These are phyloP conservation scores for Gallinago paraguaiae DNA, from an alignment of 2,113 vertebrate species.

Conservation along the genomic window DNA sequence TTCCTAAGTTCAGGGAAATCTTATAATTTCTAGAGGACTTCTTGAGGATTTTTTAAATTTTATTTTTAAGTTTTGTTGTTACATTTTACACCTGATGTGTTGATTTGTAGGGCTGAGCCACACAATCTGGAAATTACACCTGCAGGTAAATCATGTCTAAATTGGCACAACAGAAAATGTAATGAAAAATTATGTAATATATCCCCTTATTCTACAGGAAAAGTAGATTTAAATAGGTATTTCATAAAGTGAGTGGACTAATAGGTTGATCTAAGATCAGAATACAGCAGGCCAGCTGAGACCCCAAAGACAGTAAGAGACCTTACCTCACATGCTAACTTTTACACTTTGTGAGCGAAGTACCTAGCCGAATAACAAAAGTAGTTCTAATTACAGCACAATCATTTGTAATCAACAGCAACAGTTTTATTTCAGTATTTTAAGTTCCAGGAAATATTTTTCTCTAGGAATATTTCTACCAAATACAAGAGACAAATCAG, in stretches of 20 bases:
- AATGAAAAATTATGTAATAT: background rate
- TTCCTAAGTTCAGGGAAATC: background rate
- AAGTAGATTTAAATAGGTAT: background rate
- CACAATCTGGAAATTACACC: slow-evolving; percentile 17
- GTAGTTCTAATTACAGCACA: background rate
- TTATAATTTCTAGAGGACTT: background rate
- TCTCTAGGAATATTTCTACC: background rate
- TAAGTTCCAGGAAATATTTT: background rate
- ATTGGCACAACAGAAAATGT: background rate
- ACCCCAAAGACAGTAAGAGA: background rate
- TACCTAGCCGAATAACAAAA: background rate
- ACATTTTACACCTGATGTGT: slow-evolving; percentile 15
- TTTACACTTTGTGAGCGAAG: background rate
- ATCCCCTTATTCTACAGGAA: accelerated
- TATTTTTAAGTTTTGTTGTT: background rate
- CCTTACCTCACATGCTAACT: background rate
- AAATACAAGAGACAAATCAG: background rate
- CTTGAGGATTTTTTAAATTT: background rate
- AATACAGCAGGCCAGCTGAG: background rate
- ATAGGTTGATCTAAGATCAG: background rate
- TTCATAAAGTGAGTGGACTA: background rate
- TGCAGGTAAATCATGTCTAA: background rate
- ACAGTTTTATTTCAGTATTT: background rate
- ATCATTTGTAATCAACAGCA: background rate
- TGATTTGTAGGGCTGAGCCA: background rate